Base-by-base conservation (phyloP, 2,113 vertebrate species). In the Serinus canaria region DNA sequence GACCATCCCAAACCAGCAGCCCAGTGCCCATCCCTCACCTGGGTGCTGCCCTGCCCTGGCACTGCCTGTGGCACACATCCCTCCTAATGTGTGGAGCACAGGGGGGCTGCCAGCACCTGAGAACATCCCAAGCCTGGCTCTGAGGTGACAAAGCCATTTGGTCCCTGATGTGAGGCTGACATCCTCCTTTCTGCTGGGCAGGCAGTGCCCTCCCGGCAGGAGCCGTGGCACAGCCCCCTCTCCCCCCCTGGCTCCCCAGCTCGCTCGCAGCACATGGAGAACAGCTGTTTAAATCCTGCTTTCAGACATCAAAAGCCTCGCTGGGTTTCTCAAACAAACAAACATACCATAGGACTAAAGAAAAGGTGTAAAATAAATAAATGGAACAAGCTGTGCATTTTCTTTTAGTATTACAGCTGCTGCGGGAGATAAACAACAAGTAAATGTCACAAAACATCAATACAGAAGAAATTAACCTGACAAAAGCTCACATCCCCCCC, bases 311-410 rank as follows among this genome's bases (percentile, higher is more conserved):
- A 97, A 97, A 98, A 97, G 97, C 97, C 98, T 97, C 97, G 77
- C 96, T 94, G 96, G 97, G 96, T 97, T 97, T 97, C 97, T 97
- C 97, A 97, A 98, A 95, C 97, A 97, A 97, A 97, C 97, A 98
- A 97, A 98, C 98, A 98, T 93, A 98, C 97, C 97, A 93, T 86
- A 84, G 96, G 97, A 96, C 96, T 87, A 63, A 88, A 95, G 97
- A 94, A 98, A 95, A 98, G 98, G 98, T 98, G 98, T 98, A 97
- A 98, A 97, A 97, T 98, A 98, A 98, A 98, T 94, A 98, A 96
- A 96, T 62, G 86, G 89, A 97, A 98, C 97, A 97, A 97, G 98
- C 97, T 97, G 97, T 94, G 96, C 96, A 94, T 97, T 98, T 95
- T 96, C 96, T 95, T 97, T 95, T 95, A 94, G 94, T 76, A 69